Conservation (phyloP, 2,888 invertebrate species). For the Temnothorax rugatulus region DNA sequence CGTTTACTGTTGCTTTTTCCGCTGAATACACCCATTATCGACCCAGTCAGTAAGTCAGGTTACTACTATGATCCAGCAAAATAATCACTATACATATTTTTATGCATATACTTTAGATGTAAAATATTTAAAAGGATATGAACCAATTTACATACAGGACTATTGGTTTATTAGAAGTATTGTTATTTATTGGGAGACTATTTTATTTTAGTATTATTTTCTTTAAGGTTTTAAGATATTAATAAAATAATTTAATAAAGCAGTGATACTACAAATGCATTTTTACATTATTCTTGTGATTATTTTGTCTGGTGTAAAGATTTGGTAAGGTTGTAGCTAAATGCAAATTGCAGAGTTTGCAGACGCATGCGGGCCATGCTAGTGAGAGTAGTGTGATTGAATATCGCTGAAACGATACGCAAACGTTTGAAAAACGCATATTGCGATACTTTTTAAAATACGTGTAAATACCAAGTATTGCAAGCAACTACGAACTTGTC, state of each 20-base stretch:
- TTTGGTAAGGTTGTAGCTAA: no score
- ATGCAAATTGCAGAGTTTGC: no score
- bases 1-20: no score
- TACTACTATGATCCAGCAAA: no score
- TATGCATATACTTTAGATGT: no score
- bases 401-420: neutral
- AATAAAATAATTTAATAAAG: conserved; percentile 4
- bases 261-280: neutral
- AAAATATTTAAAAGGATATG: no score
- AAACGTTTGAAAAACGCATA: neutral
- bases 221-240: neutral
- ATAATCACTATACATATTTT: no score
- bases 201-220: neutral
- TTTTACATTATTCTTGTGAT: neutral
- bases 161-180: no score
- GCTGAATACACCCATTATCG: no score
- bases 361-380: neutral
- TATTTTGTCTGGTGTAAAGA: neutral
- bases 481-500: neutral
- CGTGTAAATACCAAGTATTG: neutral
- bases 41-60: no score
- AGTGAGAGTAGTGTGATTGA: neutral
- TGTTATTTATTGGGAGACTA: neutral
- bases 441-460: neutral
- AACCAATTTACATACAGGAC: no score